phyloP scores from a whole-genome alignment of 2,797 vertebrate genomes.

The Pelochelys cantorii region DNA sequence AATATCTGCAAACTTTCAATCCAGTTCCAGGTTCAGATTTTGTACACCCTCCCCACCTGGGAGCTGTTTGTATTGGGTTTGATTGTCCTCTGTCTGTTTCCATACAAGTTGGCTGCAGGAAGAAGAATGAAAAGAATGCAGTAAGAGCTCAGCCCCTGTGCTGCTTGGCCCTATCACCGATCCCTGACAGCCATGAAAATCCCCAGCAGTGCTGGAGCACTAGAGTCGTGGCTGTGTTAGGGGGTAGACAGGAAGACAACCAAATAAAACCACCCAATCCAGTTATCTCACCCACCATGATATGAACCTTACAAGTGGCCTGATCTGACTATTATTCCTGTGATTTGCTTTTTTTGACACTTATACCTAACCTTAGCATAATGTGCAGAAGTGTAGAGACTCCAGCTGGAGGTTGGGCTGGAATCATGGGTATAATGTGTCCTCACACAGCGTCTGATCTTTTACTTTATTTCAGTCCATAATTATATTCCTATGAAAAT shows the following conservation, averaged over 20 bases:
- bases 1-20: not conserved
- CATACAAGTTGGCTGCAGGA: not conserved
- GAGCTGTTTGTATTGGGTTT: not conserved
- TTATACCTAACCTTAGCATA: not conserved
- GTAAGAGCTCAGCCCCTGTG: not conserved
- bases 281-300: not conserved
- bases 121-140: not conserved
- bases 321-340: not conserved
- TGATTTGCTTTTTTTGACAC: not conserved
- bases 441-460: not conserved
- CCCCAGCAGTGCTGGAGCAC: fast-evolving
- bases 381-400: not conserved
- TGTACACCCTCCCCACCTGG: too few species aligned
- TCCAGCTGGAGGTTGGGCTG: not conserved
- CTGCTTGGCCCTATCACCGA: not conserved
- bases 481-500: not conserved
- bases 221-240: not conserved
- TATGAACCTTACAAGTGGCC: not conserved
- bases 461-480: not conserved
- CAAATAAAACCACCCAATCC: not conserved
- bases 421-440: not conserved
- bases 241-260: not conserved
- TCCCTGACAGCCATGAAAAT: not conserved
- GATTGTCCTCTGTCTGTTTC: not conserved
- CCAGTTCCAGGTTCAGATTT: not conserved